Evolutionary conservation across 1,140 invertebrate genomes (phyloP).

Genomic region (Palaemon carinicauda): DNA sequence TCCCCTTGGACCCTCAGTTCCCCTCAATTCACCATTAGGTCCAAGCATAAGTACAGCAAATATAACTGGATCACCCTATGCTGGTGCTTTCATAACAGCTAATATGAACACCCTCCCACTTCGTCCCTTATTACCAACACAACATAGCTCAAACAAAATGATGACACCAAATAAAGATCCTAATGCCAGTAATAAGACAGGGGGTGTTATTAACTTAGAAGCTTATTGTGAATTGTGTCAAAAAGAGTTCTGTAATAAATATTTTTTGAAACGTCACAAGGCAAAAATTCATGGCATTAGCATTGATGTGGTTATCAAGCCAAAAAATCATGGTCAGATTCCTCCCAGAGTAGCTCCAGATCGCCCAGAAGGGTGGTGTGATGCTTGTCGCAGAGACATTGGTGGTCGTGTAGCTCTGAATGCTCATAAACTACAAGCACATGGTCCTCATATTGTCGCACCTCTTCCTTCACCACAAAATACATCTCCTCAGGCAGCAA

Average conservation of each 20-base stretch:
- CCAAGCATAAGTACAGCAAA: conserved; percentile 21
- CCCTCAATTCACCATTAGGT: conserved; percentile 50
- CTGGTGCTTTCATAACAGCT: conserved; percentile 59
- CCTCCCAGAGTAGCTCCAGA: conserved; percentile 51
- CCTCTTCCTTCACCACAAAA: conserved; percentile 49
- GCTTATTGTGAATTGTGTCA: conserved; percentile 72
- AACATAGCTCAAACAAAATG: conserved; percentile 11
- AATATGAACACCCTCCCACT: conserved; percentile 55
- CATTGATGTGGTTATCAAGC: conserved; percentile 56
- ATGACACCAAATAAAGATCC: not conserved
- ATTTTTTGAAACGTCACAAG: conserved; percentile 75
- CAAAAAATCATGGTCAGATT: conserved; percentile 28
- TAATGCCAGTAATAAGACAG: not conserved
- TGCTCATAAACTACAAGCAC: conserved; percentile 58
- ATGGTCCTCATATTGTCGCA: conserved; percentile 55
- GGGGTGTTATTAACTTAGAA: conserved; percentile 61
- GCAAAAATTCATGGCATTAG: conserved; percentile 70
- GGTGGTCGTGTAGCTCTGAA: conserved; percentile 52
- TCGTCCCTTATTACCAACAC: conserved; percentile 35
- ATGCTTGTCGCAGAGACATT: conserved; percentile 57
- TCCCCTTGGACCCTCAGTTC: conserved; percentile 38
- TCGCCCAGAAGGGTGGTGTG: conserved; percentile 57
- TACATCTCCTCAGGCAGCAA: conserved; percentile 15
- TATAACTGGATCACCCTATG: conserved; percentile 56
- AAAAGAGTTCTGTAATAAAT: conserved; percentile 79